Base-by-base conservation (phyloP, 2,113 vertebrate genomes). In the Phasianus colchicus region DNA sequence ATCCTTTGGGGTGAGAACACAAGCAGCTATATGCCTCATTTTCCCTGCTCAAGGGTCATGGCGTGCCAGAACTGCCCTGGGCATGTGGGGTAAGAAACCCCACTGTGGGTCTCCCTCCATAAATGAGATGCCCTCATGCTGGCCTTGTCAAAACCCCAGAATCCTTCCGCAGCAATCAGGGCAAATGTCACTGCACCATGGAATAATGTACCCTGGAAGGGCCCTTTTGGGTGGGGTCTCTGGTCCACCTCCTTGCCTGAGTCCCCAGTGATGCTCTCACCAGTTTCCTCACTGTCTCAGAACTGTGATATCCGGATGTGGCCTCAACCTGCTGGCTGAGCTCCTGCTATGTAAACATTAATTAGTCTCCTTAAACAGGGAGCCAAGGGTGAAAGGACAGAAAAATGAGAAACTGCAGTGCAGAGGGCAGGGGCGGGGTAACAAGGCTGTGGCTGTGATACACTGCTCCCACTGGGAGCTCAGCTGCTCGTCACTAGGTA, bases 1-100 rank as follows among this genome's bases (percentile, higher is more conserved):
- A 88, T 98, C 98, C 43, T 99, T 99, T 85, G 99, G 99, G 97
- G 99, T 99, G 95, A 98, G 98, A 80, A 45, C 29, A 42, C 0
- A 0, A 38, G 32, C 36, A 64, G 38, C 21, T n/a, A 6, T 21
- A 21, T 21, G 29, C 42, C 38, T 47, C 15, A 0, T 4, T 30
- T 13, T 61, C 36, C 38, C 32, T 25, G 38, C 57, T 60, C 2
- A 2, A 4, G 30, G 19, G 10, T 69, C 30, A 38, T 34, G 22
- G 29, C 32, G 11, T 0, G 1, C 45, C 55, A 34, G 71, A 47
- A 11, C 52, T 55, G 34, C 27, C 54, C 58, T 22, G 45, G 8
- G 24, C 36, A 40, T 42, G 19, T 5, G 60, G 18, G 55, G 54
- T 25, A 45, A 32, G 52, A 36, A 71, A 45, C 54, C 4, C 7